These are phyloP conservation scores for Aspidoscelis tigris DNA, from an alignment of 2,113 vertebrate species.

Conservation along the genomic window DNA sequence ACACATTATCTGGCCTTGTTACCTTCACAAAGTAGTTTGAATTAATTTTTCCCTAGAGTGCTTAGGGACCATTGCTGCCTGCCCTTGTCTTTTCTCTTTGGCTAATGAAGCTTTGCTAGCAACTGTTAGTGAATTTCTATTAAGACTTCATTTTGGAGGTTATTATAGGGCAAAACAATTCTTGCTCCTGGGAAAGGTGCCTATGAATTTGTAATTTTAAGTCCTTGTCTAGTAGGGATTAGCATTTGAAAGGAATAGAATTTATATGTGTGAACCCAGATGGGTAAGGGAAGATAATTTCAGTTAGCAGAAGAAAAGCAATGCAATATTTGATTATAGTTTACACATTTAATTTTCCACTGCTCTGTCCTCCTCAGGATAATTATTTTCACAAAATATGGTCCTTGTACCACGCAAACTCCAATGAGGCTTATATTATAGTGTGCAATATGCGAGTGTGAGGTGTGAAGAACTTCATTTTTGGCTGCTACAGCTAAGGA, in stretches of 20 bases:
- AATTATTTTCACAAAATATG: slow-evolving; percentile 54
- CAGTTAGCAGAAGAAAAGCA: slow-evolving; percentile 71
- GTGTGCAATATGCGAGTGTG: background rate
- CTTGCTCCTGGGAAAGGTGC: slow-evolving; percentile 77
- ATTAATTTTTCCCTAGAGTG: slow-evolving; percentile 82
- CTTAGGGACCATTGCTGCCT: slow-evolving; percentile 68
- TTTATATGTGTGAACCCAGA: slow-evolving; percentile 46
- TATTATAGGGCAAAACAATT: slow-evolving; percentile 74
- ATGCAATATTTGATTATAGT: slow-evolving; percentile 61
- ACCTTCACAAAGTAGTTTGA: slow-evolving; percentile 73
- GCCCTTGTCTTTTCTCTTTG: slow-evolving; percentile 72
- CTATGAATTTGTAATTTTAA: slow-evolving; percentile 76
- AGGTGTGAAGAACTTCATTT: too few species aligned
- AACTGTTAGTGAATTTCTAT: slow-evolving; percentile 71
- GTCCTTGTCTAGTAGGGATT: slow-evolving; percentile 74
- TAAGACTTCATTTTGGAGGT: slow-evolving; percentile 77
- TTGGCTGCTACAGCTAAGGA: too few species aligned
- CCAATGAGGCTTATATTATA: background rate
- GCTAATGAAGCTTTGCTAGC: slow-evolving; percentile 77
- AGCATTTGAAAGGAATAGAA: slow-evolving; percentile 73
- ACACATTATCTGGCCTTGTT: slow-evolving; percentile 73
- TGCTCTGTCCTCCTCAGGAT: slow-evolving; percentile 29
- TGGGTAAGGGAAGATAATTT: slow-evolving; percentile 70
- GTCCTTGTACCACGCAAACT: background rate
- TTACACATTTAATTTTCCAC: slow-evolving; percentile 60